Base-by-base conservation (phyloP, 1,140 invertebrate genomes). In the Platyura marginata region DNA sequence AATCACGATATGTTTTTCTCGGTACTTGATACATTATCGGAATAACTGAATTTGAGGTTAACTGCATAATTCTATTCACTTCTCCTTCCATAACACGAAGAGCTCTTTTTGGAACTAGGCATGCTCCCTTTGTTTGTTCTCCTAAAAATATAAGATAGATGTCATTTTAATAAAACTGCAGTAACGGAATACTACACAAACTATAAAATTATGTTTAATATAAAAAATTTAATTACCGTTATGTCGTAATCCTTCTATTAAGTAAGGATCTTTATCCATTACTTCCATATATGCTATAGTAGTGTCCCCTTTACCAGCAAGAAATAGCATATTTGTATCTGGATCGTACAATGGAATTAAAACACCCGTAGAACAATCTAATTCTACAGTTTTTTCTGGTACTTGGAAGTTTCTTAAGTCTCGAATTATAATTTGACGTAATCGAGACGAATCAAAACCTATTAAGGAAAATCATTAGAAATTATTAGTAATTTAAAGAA, bases 21-120 rank as follows among this genome's bases (percentile, higher is more conserved):
- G 90, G 90, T 42, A 94, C 89, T 64, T 93, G 87, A 61, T 91
- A 94, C 62, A 87, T 90, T 36, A 92, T 81, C 6, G 88, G 87
- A 56, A 92, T 79, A 18, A 96, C 82, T 48, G 81, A 78, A 39
- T 75, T 77, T 4, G 82, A 79, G 2, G 84, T 81, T 18, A 96
- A 65, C 48, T 94, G 79, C 6, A 94, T 62, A 13, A 96, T 66
- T 51, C 89, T 66, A 63, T 94, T 91, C 2, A 94, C 89, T 69
- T 96, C 90, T 2, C 83, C 88, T 50, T 89, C 79, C 91, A 95
- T 95, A 2, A 95, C 86, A 55, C 85, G 79, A 9, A 96, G 64
- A 2, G 87, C 87, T 50, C 87, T 67, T 63, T 96, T 96, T 6
- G 91, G 89, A 25, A 94, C 79, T 34, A 94, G 54, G 54, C 85